Conservation (phyloP, 1,140 invertebrate species). For the Apis florea region DNA sequence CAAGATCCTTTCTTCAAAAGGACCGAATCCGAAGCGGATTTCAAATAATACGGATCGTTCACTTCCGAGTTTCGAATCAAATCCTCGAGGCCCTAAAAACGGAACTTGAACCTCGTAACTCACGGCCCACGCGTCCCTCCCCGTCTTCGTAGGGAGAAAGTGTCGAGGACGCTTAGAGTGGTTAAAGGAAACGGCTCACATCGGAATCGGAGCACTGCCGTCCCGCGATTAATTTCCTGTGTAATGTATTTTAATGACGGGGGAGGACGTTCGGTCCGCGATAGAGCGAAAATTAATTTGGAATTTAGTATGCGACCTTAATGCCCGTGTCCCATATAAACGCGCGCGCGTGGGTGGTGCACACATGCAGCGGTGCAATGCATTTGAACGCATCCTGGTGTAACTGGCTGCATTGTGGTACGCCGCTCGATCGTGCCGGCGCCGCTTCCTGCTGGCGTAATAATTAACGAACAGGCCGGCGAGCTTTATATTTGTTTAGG, state of each 20-base stretch:
- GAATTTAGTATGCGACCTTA: slow-evolving; percentile 1
- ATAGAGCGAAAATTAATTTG: slow-evolving; percentile 19
- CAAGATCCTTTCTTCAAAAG: too few species aligned
- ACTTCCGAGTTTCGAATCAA: neutral
- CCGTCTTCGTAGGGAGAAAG: too few species aligned
- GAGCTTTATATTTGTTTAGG: slow-evolving; percentile 65
- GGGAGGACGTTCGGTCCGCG: too few species aligned
- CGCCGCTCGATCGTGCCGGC: slow-evolving; percentile 61
- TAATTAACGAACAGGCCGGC: slow-evolving; percentile 55
- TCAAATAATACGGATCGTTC: neutral
- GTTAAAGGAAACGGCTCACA: too few species aligned
- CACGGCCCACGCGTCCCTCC: slow-evolving; percentile 59
- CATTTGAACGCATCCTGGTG: slow-evolving; percentile 55
- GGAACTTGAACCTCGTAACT: slow-evolving; percentile 56
- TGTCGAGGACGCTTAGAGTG: too few species aligned
- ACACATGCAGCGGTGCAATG: slow-evolving; percentile 16
- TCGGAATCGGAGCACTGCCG: neutral
- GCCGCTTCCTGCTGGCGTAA: slow-evolving; percentile 58
- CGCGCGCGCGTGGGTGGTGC: neutral
- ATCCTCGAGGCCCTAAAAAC: neutral
- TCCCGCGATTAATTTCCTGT: neutral
- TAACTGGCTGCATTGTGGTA: slow-evolving; percentile 56
- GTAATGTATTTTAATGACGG: too few species aligned
- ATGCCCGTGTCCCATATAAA: slow-evolving; percentile 15
- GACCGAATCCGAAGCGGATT: too few species aligned